Conservation (phyloP, 2,797 vertebrate species). For the Phylloscopus collybita region DNA sequence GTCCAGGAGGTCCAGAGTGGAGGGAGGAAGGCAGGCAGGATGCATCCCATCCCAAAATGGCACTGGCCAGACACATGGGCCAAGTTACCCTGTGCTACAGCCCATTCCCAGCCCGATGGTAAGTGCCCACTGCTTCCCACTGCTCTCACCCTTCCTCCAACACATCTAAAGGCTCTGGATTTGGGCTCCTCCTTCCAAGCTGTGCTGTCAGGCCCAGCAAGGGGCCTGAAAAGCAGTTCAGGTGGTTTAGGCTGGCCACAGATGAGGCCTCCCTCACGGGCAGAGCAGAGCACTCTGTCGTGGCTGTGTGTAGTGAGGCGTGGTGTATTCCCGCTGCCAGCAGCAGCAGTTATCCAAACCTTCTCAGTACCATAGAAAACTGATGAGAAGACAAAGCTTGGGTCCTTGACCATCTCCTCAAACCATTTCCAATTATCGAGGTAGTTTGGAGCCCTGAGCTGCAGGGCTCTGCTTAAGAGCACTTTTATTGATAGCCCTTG, state of each 20-base stretch:
- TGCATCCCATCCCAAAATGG: neutral
- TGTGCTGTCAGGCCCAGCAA: neutral
- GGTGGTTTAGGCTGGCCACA: neutral
- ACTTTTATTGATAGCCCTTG: constrained; percentile 11
- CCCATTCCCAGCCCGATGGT: neutral
- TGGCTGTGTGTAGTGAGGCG: fast-evolving
- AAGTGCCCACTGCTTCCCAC: neutral
- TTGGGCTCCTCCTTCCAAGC: neutral
- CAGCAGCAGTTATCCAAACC: neutral
- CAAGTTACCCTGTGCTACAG: neutral
- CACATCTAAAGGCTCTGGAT: neutral
- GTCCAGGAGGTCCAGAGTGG: neutral
- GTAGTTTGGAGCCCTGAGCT: neutral
- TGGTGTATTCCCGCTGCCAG: neutral
- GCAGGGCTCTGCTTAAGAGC: neutral
- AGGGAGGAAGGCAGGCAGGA: neutral
- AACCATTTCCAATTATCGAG: neutral
- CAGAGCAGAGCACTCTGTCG: neutral
- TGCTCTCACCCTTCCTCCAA: neutral
- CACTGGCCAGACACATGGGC: neutral
- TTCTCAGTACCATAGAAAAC: neutral
- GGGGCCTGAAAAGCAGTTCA: neutral
- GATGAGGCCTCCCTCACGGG: neutral
- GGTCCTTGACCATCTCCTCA: neutral
- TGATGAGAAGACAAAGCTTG: neutral